Conservation (phyloP, 2,113 vertebrate species). For the Ploceus nigricollis region DNA sequence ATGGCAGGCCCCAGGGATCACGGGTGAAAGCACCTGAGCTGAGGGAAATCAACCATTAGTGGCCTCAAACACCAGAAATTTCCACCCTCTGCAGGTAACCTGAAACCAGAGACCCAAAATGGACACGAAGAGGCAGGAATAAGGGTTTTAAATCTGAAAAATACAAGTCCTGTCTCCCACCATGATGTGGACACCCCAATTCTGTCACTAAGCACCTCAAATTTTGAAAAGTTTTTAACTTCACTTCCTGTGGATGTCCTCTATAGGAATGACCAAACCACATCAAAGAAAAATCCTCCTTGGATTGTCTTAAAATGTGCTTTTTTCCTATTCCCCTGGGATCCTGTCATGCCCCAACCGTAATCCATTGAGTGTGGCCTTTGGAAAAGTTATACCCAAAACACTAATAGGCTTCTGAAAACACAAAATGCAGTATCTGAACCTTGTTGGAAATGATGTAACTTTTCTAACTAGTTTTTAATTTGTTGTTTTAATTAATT, state of each 20-base stretch:
- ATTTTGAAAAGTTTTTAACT: neutral
- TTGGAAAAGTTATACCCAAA: neutral
- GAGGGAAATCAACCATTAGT: neutral
- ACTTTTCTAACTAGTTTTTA: neutral
- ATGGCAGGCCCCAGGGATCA: accelerated
- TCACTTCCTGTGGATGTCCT: neutral
- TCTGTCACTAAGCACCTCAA: neutral
- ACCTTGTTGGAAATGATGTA: neutral
- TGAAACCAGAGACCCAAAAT: neutral
- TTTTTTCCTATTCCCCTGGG: neutral
- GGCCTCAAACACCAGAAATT: neutral
- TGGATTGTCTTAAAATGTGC: neutral
- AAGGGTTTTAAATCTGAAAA: neutral
- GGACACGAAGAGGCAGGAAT: accelerated
- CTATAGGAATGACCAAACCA: neutral
- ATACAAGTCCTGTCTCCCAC: neutral
- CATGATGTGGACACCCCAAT: accelerated
- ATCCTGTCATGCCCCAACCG: neutral
- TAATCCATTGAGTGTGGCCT: neutral
- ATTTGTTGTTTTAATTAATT: neutral
- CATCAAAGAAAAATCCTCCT: neutral
- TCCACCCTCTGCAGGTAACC: neutral
- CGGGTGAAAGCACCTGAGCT: neutral
- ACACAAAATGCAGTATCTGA: neutral
- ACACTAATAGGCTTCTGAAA: neutral